These are phyloP conservation scores for Selene dorsalis DNA, from an alignment of 2,797 vertebrate genomes.

Conservation along the genomic window DNA sequence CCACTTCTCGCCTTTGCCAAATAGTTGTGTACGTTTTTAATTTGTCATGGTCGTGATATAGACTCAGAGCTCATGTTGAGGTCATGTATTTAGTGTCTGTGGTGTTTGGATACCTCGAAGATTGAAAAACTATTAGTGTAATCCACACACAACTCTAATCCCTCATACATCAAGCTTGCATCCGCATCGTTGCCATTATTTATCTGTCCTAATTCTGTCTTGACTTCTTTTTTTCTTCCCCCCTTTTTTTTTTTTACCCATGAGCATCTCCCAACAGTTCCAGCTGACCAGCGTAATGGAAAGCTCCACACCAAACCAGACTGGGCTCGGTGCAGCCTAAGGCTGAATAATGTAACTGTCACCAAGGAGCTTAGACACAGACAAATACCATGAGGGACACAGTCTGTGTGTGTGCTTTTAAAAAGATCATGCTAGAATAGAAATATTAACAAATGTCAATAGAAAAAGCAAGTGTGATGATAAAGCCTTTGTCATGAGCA, in stretches of 20 bases:
- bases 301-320: slow-evolving; percentile 48
- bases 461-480: slow-evolving; percentile 17
- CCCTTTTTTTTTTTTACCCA: slow-evolving; percentile 1
- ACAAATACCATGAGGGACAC: slow-evolving; percentile 16
- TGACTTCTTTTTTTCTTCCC: slow-evolving; percentile 1
- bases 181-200: slow-evolving; percentile 4
- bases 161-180: background rate
- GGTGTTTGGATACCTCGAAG: slow-evolving; percentile 25
- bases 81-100: slow-evolving; percentile 30
- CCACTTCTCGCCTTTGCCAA: slow-evolving; percentile 18
- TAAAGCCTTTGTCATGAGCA: background rate
- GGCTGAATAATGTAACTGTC: slow-evolving; percentile 59
- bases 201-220: slow-evolving; percentile 37
- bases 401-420: slow-evolving; percentile 11
- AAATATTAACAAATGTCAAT: background rate
- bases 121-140: background rate
- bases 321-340: slow-evolving; percentile 35
- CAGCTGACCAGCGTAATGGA: slow-evolving; percentile 49
- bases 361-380: slow-evolving; percentile 36
- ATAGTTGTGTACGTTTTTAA: slow-evolving; percentile 25
- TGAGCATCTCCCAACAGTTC: slow-evolving; percentile 33
- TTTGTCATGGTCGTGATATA: slow-evolving; percentile 12
- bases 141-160: slow-evolving; percentile 8
- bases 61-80: slow-evolving; percentile 10
- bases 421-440: background rate